phyloP scores from a whole-genome alignment of 2,113 vertebrate genomes.

The Gymnogyps californianus region DNA sequence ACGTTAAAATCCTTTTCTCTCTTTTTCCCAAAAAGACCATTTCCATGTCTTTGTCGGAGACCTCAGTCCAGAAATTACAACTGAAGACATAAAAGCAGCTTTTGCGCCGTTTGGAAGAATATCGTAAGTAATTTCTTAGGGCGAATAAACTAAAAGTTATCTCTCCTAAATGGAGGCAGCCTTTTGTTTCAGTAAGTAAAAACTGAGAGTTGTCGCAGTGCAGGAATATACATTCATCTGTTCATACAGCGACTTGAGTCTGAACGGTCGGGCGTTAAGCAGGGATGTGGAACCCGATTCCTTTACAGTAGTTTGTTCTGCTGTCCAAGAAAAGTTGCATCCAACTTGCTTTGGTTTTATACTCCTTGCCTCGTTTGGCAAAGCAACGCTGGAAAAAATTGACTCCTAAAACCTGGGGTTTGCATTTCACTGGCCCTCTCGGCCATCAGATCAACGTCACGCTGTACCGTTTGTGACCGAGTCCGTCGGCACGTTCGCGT shows the following conservation, averaged over 20 bases:
- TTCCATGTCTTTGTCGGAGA: conserved; percentile 99
- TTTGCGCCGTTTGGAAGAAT: conserved; percentile 97
- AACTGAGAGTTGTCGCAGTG: neutral
- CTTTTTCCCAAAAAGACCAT: conserved; percentile 82
- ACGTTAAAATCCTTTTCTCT: conserved; percentile 30
- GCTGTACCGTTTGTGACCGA: neutral
- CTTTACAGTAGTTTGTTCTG: neutral
- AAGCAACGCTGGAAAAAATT: neutral
- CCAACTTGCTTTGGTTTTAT: neutral
- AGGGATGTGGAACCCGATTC: neutral
- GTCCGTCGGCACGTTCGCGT: neutral
- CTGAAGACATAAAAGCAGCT: conserved; percentile 97
- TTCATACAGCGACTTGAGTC: neutral
- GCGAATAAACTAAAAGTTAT: neutral
- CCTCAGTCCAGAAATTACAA: conserved; percentile 98
- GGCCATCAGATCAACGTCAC: neutral
- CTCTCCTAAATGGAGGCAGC: neutral
- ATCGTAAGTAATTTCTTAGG: conserved; percentile 85
- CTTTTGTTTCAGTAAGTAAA: neutral
- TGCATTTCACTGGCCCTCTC: neutral
- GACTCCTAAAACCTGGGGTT: neutral
- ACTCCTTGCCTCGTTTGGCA: neutral
- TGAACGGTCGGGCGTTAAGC: neutral
- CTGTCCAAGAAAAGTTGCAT: neutral
- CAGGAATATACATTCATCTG: neutral